A percentile compares a stretch with the other conserved stretches of the same genome.
These are phyloP conservation scores for Chauna torquata DNA, from an alignment of 2,113 vertebrate genomes.

Conservation along the genomic window DNA sequence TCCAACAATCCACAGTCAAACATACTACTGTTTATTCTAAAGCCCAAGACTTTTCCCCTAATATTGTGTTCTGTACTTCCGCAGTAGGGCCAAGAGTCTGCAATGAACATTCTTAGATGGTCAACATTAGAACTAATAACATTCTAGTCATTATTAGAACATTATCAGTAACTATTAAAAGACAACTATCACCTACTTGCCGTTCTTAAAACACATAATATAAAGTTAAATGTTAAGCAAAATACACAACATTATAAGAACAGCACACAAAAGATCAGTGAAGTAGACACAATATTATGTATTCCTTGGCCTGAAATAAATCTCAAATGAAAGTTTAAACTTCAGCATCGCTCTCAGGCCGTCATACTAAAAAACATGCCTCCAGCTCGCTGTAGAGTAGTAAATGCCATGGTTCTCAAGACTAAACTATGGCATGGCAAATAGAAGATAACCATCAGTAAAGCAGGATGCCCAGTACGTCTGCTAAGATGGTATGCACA, in stretches of 20 bases:
- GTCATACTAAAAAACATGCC: background rate
- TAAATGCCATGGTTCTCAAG: background rate
- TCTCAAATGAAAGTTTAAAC: background rate
- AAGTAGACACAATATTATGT: background rate
- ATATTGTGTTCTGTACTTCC: background rate
- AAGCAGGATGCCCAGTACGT: fast-evolving
- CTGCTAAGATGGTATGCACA: background rate
- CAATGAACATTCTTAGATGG: background rate
- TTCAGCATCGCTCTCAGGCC: background rate
- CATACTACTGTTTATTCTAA: background rate
- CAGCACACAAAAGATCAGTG: background rate
- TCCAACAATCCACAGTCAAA: background rate
- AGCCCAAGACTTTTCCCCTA: background rate
- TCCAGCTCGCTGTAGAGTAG: background rate
- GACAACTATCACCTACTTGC: background rate
- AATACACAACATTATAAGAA: background rate
- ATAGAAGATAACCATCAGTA: background rate
- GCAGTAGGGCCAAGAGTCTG: background rate
- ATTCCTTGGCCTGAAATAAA: background rate
- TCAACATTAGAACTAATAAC: background rate
- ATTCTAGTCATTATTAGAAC: background rate
- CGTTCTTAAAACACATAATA: background rate
- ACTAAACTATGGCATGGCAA: background rate
- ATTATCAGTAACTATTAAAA: background rate
- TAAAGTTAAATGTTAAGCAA: background rate